Conservation (phyloP, 1,140 invertebrate genomes). For the Lepidurus packardi region DNA sequence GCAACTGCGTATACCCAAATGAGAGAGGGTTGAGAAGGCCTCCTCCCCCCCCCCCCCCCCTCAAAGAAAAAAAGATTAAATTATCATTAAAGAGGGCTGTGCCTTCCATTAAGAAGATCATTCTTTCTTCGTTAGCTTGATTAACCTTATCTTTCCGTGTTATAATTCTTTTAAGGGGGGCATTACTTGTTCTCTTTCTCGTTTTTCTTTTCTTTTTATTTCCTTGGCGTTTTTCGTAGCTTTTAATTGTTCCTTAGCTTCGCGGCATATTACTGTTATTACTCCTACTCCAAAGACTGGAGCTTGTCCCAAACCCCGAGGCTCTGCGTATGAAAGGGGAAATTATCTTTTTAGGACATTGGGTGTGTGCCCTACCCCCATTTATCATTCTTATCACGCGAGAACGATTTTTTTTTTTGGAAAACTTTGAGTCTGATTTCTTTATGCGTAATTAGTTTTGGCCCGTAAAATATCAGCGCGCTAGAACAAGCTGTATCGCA, state of each 20-base stretch:
- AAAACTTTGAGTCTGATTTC: neutral
- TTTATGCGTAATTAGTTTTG: neutral
- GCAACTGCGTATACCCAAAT: conserved; percentile 6
- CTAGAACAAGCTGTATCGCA: neutral
- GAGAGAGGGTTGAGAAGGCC: neutral
- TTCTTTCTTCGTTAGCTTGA: conserved; percentile 10
- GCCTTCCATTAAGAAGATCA: conserved; percentile 4
- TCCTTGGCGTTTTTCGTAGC: neutral
- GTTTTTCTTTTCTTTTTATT: neutral
- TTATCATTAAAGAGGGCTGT: neutral
- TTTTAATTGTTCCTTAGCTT: neutral
- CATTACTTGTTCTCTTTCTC: neutral
- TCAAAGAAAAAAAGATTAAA: neutral
- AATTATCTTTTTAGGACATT: neutral
- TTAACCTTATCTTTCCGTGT: conserved; percentile 11
- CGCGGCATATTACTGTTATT: neutral
- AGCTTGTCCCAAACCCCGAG: neutral
- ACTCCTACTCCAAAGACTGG: neutral
- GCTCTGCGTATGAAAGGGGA: neutral
- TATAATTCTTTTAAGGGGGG: neutral
- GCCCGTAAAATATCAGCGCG: neutral
- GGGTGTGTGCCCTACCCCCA: neutral
- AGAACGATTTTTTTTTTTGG: neutral
- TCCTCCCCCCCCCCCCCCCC: neutral
- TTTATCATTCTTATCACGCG: conserved; percentile 15